Percentiles rank a stretch among this genome's conserved stretches.
Conservation (phyloP, 2,888 invertebrate species). For the Euzophera pinguis region DNA sequence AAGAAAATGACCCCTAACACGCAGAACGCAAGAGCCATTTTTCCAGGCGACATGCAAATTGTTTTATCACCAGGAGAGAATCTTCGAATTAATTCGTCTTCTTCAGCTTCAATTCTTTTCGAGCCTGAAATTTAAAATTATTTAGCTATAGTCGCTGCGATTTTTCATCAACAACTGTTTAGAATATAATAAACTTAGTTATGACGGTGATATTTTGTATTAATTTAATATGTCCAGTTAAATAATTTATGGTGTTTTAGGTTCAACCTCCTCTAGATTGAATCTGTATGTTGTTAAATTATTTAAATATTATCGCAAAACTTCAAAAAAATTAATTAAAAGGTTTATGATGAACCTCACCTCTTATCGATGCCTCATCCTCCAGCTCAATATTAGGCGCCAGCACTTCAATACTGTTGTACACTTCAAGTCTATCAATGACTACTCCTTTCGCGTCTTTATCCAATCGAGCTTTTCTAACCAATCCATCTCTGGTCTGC, state of each 20-base stretch:
- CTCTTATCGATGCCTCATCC: conserved; percentile 77
- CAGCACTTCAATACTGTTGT: conserved; percentile 89
- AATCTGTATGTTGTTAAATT: too few species aligned
- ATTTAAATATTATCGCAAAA: too few species aligned
- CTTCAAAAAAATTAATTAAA: too few species aligned
- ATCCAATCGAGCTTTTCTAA: conserved; percentile 67
- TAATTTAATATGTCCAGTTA: too few species aligned
- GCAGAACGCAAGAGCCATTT: conserved; percentile 87
- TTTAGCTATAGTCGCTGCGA: too few species aligned
- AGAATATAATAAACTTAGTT: too few species aligned
- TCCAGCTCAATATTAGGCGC: conserved; percentile 89
- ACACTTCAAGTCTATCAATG: conserved; percentile 85
- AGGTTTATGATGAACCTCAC: conserved; percentile 30
- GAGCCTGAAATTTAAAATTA: conserved; percentile 47
- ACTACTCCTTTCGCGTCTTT: conserved; percentile 79
- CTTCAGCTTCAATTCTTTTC: conserved; percentile 63
- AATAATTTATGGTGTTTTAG: too few species aligned
- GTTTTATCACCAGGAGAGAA: conserved; percentile 81
- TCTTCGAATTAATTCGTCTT: conserved; percentile 59
- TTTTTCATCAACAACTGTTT: too few species aligned
- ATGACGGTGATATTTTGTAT: too few species aligned
- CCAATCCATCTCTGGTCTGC: conserved; percentile 65
- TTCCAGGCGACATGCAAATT: conserved; percentile 87
- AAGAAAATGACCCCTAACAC: conserved; percentile 85
- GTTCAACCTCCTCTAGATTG: too few species aligned